A percentile compares a stretch with the other conserved stretches of the same genome.
phyloP scores from a whole-genome alignment of 2,113 vertebrate species.

The Paralichthys olivaceus region DNA sequence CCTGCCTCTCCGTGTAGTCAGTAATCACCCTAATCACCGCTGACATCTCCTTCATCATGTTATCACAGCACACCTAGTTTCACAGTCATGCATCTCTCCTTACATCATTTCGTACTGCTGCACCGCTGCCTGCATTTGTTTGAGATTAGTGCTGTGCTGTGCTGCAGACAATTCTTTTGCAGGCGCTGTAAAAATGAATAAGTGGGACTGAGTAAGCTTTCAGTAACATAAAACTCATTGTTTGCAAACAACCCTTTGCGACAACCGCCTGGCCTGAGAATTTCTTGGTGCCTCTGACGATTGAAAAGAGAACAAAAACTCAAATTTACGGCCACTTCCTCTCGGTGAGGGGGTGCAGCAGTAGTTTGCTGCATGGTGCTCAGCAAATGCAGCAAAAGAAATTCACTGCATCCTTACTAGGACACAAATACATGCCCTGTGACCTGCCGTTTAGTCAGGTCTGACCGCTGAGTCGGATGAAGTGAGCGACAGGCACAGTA shows the following conservation, averaged over 20 bases:
- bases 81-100: constrained; percentile 14
- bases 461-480: constrained; percentile 21
- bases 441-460: neutral
- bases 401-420: neutral
- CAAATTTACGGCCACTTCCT: constrained; percentile 44
- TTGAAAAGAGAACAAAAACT: constrained; percentile 53
- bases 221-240: constrained; percentile 43
- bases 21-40: constrained; percentile 39
- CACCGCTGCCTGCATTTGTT: constrained; percentile 10
- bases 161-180: constrained; percentile 28
- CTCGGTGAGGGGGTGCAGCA: constrained; percentile 14
- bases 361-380: constrained; percentile 24
- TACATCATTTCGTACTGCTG: constrained; percentile 10
- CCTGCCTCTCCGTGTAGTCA: constrained; percentile 25
- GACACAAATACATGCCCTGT: neutral
- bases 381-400: constrained; percentile 35
- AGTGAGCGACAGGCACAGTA: neutral
- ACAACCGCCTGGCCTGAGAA: constrained; percentile 37
- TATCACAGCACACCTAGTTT: constrained; percentile 21
- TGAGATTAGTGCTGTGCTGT: constrained; percentile 23
- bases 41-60: constrained; percentile 34
- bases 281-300: constrained; percentile 40
- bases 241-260: constrained; percentile 35
- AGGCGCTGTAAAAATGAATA: constrained; percentile 37
- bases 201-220: constrained; percentile 47